Evolutionary conservation across 1,140 invertebrate genomes (phyloP).

Genomic region (Ruditapes philippinarum): DNA sequence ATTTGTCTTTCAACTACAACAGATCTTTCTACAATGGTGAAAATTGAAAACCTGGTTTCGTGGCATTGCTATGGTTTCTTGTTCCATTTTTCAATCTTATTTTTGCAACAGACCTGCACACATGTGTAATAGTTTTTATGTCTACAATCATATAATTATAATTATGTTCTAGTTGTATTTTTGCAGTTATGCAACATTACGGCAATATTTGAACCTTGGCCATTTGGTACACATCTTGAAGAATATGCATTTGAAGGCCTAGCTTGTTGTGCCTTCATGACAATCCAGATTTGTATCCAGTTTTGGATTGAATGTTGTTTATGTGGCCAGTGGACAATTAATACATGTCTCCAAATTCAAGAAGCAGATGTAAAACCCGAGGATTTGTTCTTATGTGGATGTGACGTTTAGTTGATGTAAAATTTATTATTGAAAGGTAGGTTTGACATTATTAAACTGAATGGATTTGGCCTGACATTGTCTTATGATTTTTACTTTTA

Average conservation of each 20-base stretch:
- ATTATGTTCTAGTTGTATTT: not conserved
- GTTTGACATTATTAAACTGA: not conserved
- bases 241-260: slow-evolving; percentile 36
- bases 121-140: not conserved
- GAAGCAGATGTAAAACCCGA: not conserved
- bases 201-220: not conserved
- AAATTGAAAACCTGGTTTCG: no score
- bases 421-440: slow-evolving; percentile 13
- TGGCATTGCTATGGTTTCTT: no score
- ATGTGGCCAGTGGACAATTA: slow-evolving; percentile 43
- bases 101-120: slow-evolving; percentile 4
- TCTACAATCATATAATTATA: not conserved
- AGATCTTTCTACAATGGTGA: no score
- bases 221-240: slow-evolving; percentile 30
- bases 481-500: not conserved
- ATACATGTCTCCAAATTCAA: not conserved
- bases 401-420: slow-evolving; percentile 29
- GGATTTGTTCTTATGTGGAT: slow-evolving; percentile 47
- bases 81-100: not conserved
- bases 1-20: no score
- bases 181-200: slow-evolving; percentile 44
- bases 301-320: slow-evolving; percentile 38
- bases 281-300: not conserved
- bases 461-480: no score
- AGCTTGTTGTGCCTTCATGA: slow-evolving; percentile 15